Base-by-base conservation (phyloP, 2,797 vertebrate genomes). In the Sitta carolinensis region DNA sequence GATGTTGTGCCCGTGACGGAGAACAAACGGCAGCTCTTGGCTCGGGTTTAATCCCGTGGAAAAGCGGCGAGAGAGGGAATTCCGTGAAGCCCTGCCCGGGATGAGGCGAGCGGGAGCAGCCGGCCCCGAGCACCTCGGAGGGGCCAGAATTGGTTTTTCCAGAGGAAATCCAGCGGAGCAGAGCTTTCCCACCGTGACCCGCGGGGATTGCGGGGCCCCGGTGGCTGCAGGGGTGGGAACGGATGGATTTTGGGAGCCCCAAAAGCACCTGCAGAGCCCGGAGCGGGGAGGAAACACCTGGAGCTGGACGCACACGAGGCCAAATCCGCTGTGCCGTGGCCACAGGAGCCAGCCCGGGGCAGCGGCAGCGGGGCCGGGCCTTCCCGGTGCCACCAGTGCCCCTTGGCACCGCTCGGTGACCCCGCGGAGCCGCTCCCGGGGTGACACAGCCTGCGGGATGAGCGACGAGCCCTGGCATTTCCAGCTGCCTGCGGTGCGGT, bases 191-290 rank as follows among this genome's bases (percentile, higher is more conserved):
- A 9, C 40, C 13, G 30, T 3, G 22, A 26, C 11, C 32, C 52
- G 26, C 20, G 20, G 74, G 67, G 32, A 4, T 14, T 10, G 10
- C 0, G 2, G 29, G 36, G 23, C 30, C 54, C 4, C 0, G 7
- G 12, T 1, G n/a, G 62, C 18, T 3, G 1, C 3, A 2, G 32
- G 5, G 30, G 2, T n/a, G 81, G 55, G 68, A 78, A 66, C 15
- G 5, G 30, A 22, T 3, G 68, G 42, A 11, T 3, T 2, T 3
- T 2, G 45, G 43, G 80, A 54, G 13, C 10, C 51, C 59, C 74
- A 38, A 19, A 32, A 51, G 25, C 66, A 77, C 51, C 86, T 77
- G 74, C 45, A 34, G 83, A n/a, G 69, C 27, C 25, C 0, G 0
- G 21, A 51, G 59, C 12, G 38, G 36, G 2, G 8, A 76, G 78